These are phyloP conservation scores for Melieria omissa DNA, from an alignment of 2,888 invertebrate species.

Conservation along the genomic window DNA sequence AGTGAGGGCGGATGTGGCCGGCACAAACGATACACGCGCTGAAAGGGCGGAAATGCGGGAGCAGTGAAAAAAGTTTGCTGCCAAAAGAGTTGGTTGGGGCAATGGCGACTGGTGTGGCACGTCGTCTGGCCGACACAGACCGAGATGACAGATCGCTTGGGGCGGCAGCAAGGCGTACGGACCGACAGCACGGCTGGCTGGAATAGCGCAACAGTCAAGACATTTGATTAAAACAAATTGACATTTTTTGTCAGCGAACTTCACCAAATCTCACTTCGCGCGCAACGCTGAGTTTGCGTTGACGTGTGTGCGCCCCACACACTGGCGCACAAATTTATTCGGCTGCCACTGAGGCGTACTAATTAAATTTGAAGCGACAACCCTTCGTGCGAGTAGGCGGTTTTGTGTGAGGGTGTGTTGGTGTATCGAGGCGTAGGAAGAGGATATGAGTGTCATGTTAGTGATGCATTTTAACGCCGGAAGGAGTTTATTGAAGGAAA, in stretches of 20 bases:
- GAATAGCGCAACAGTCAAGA: slow-evolving; percentile 16
- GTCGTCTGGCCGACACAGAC: neutral
- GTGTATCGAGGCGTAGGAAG: no score
- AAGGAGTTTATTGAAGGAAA: no score
- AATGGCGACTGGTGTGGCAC: neutral
- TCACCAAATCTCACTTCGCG: no score
- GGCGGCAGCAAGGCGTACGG: neutral
- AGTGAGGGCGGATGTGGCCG: neutral
- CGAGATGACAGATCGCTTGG: neutral
- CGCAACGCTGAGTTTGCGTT: no score
- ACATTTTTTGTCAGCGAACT: slow-evolving; percentile 8
- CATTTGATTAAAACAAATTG: slow-evolving; percentile 32
- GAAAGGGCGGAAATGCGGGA: slow-evolving; percentile 3
- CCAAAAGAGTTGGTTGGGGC: neutral
- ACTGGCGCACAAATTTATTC: no score
- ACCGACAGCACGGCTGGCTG: neutral
- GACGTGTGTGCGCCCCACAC: no score
- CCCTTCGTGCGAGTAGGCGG: no score
- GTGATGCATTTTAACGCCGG: no score
- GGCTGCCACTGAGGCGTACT: neutral
- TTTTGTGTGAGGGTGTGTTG: no score
- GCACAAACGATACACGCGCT: slow-evolving; percentile 19
- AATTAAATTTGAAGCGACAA: slow-evolving; percentile 1
- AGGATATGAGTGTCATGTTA: no score
- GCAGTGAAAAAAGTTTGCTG: slow-evolving; percentile 24